Base-by-base conservation (phyloP, 2,113 vertebrate species). In the Anoplopoma fimbria region DNA sequence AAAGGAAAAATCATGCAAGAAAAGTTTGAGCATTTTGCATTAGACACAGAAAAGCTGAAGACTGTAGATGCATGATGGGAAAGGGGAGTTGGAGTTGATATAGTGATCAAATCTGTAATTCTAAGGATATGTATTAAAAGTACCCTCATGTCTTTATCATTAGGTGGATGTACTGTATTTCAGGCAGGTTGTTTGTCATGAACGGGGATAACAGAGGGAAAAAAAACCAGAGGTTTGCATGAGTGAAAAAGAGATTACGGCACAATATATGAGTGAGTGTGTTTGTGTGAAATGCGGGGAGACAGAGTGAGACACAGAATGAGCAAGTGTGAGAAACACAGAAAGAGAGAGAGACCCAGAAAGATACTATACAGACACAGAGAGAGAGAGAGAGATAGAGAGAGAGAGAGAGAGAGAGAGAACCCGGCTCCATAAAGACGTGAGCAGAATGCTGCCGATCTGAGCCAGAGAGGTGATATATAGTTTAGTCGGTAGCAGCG, bases 401-500 rank as follows among this genome's bases (percentile, higher is more conserved):
- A 77, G 38, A 84, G 75, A 71, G 49, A 75, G 25, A n/a, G 40
- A 75, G 81, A 79, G 65, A 83, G 83, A 87, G 79, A 77, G 79
- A 84, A 65, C 27, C 15, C 73, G n/a, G 84, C 85, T 82, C 77
- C 81, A 89, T 89, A 86, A 93, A 92, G 83, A 93, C 90, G 87
- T 94, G 91, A 93, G 86, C 86, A 87, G 92, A 92, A 93, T 93
- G 70, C 88, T 79, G 84, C 69, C 42, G 62, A 76, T 65, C 69
- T 65, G 75, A 87, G 90, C 25, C 1, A 81, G 81, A 45, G 84
- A 90, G 89, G 92, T 93, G 92, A 93, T 94, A 90, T 93, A 94
- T 94, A 93, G 92, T 93, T 92, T 88, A 92, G 90, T 93, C 87
- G 79, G 92, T 85, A 88, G 89, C 87, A 82, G 92, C 77, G 83